phyloP scores from a whole-genome alignment of 2,113 vertebrate species.

The Austrofundulus limnaeus region DNA sequence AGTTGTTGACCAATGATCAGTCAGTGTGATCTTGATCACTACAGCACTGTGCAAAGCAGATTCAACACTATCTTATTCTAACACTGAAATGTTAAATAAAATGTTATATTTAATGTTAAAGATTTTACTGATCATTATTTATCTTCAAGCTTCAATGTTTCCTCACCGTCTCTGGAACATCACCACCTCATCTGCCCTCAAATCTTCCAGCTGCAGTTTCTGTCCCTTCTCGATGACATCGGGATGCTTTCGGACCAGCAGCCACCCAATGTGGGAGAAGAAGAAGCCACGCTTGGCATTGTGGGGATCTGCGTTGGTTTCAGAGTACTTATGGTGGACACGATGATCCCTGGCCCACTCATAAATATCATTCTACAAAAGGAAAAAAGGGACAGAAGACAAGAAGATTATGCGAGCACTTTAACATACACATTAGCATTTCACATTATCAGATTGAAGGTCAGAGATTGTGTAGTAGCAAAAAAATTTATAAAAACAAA shows the following conservation, averaged over 20 bases:
- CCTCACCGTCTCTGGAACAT: conserved; percentile 92
- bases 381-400: background rate
- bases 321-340: conserved; percentile 92
- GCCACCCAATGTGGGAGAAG: conserved; percentile 93
- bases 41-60: background rate
- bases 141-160: background rate
- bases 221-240: conserved; percentile 89
- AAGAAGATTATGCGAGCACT: conserved; percentile 8
- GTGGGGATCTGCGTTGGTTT: conserved; percentile 92
- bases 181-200: conserved; percentile 87
- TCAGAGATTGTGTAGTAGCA: background rate
- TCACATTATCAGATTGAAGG: background rate
- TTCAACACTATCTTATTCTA: too few species aligned
- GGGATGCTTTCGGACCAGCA: conserved; percentile 92
- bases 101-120: too few species aligned
- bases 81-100: too few species aligned
- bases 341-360: conserved; percentile 94
- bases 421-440: background rate
- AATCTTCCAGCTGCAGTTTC: conserved; percentile 86
- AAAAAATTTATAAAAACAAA: too few species aligned
- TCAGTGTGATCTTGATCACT: conserved; percentile 1
- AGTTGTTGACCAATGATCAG: conserved; percentile 30
- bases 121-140: too few species aligned
- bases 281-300: conserved; percentile 90
- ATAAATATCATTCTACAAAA: conserved; percentile 87